phyloP scores from a whole-genome alignment of 2,888 invertebrate species.

The Apamea crenata region DNA sequence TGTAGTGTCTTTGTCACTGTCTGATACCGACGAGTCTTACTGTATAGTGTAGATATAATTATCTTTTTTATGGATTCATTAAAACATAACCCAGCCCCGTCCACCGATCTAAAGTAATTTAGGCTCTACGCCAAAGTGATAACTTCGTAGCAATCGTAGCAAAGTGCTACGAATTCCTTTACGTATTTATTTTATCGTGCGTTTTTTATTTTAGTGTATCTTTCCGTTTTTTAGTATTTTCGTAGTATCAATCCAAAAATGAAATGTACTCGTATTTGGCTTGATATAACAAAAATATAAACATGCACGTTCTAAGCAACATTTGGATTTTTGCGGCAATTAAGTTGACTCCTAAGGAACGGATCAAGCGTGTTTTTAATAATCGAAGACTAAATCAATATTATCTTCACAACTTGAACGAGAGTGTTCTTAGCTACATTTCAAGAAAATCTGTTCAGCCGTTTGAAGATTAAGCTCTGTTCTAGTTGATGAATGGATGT shows the following conservation, averaged over 20 bases:
- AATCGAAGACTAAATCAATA: not conserved
- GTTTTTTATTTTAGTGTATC: not conserved
- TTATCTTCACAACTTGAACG: not conserved
- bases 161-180: slow-evolving; percentile 1
- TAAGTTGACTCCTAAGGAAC: not conserved
- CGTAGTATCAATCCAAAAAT: not conserved
- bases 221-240: not conserved
- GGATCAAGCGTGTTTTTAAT: not conserved
- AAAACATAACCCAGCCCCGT: not conserved
- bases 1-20: not conserved
- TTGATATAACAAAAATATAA: not conserved
- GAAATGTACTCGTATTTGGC: not conserved
- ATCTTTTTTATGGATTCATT: no score
- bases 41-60: no score
- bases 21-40: not conserved
- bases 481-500: no score
- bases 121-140: not conserved
- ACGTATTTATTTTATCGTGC: not conserved
- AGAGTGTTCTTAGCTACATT: no score
- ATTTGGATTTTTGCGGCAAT: not conserved
- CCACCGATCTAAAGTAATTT: not conserved
- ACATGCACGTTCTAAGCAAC: not conserved
- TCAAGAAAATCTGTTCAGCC: no score
- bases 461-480: no score
- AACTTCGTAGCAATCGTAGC: slow-evolving; percentile 19